phyloP scores from a whole-genome alignment of 2,888 invertebrate species.

The Drosophila imparisetae region DNA sequence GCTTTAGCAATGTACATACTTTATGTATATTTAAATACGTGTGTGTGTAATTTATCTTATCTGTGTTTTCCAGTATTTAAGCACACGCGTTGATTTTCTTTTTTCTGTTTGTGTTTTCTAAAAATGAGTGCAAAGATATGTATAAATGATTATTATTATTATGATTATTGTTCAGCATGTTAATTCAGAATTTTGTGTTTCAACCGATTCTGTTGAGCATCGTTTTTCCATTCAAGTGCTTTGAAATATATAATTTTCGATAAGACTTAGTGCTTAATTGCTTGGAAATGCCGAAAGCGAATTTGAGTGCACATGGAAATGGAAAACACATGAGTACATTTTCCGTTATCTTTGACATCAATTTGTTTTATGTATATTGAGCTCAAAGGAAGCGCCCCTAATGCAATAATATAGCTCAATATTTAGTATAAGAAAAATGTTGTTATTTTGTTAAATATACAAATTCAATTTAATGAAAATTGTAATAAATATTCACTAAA shows the following conservation, averaged over 20 bases:
- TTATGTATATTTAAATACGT: constrained; percentile 42
- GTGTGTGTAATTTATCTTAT: constrained; percentile 69
- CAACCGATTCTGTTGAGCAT: constrained; percentile 17
- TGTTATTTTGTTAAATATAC: background rate
- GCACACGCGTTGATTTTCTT: constrained; percentile 58
- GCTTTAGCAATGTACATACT: constrained; percentile 46
- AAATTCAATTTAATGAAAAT: background rate
- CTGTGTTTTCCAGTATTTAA: constrained; percentile 77
- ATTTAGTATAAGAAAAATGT: background rate
- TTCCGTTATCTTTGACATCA: constrained; percentile 1
- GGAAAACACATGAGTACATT: constrained; percentile 18
- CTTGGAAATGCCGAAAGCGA: constrained; percentile 48
- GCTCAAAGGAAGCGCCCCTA: background rate
- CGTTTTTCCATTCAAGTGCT: constrained; percentile 16
- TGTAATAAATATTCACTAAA: background rate
- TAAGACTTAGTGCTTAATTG: constrained; percentile 56
- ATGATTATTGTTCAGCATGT: constrained; percentile 37
- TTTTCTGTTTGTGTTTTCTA: constrained; percentile 51
- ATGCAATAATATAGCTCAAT: background rate
- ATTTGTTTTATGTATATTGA: background rate
- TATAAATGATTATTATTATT: constrained; percentile 27
- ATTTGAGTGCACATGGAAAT: constrained; percentile 15
- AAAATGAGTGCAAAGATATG: constrained; percentile 41
- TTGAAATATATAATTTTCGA: constrained; percentile 46
- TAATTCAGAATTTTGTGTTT: constrained; percentile 38